Conservation (phyloP, 2,888 invertebrate species). For the Andrena dorsata region DNA sequence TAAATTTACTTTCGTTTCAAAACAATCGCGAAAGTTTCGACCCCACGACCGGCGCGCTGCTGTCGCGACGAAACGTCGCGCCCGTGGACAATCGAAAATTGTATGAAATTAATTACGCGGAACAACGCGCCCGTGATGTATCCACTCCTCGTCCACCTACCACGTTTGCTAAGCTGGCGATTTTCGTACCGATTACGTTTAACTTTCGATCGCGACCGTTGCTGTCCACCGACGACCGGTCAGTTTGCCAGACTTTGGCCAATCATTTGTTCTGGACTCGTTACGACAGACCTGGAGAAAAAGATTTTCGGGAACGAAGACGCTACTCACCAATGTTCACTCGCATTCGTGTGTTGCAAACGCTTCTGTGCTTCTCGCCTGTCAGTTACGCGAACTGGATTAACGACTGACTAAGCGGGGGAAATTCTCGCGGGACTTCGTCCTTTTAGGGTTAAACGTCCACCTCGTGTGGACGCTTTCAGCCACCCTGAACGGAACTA, state of each 20-base stretch:
- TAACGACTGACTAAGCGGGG: slow-evolving; percentile 8
- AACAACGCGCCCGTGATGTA: slow-evolving; percentile 60
- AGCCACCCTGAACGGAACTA: slow-evolving; percentile 28
- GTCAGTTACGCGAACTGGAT: slow-evolving; percentile 1
- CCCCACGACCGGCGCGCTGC: slow-evolving; percentile 50
- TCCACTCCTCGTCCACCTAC: slow-evolving; percentile 46
- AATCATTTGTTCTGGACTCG: background rate
- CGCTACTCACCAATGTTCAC: background rate
- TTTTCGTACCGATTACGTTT: slow-evolving; percentile 10
- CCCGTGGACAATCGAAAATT: slow-evolving; percentile 63
- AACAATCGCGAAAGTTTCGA: slow-evolving; percentile 80
- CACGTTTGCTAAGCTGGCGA: slow-evolving; percentile 15
- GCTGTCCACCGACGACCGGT: background rate
- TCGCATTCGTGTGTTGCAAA: slow-evolving; percentile 2
- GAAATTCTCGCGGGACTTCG: slow-evolving; percentile 36
- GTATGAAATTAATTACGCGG: slow-evolving; percentile 75
- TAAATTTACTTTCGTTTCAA: slow-evolving; percentile 83
- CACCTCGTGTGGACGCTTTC: slow-evolving; percentile 47
- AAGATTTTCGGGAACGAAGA: too few relatives aligned
- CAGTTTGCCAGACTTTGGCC: background rate
- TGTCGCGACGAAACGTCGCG: slow-evolving; percentile 62
- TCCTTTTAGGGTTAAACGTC: slow-evolving; percentile 49
- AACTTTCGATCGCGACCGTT: slow-evolving; percentile 2
- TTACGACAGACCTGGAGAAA: background rate
- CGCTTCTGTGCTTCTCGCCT: background rate